phyloP scores from a whole-genome alignment of 2,113 vertebrate species.

The Serilophus lunatus region DNA sequence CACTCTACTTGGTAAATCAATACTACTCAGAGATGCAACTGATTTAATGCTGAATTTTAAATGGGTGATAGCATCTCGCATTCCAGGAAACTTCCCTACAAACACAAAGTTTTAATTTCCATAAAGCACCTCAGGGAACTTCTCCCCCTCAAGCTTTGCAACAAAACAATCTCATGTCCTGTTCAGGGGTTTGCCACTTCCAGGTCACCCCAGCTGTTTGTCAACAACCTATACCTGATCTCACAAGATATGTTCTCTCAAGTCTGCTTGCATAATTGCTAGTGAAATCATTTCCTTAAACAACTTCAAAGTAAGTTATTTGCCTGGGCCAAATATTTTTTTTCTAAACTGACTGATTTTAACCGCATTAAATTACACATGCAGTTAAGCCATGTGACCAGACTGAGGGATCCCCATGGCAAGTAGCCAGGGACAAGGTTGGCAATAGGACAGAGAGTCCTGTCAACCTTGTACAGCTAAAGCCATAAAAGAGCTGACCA shows the following conservation, averaged over 20 bases:
- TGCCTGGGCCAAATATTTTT: not conserved
- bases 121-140: not conserved
- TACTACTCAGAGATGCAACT: not conserved
- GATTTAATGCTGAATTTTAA: slow-evolving; percentile 17
- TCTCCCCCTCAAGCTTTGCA: not conserved
- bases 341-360: not conserved
- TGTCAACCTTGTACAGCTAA: not conserved
- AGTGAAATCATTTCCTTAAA: not conserved
- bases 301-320: not conserved
- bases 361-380: not conserved
- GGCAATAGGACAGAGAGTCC: not conserved
- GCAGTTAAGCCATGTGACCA: not conserved
- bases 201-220: not conserved
- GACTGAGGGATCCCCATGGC: not conserved
- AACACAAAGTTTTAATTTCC: not conserved
- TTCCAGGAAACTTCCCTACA: not conserved
- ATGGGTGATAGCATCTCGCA: not conserved
- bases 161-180: not conserved
- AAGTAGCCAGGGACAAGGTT: not conserved
- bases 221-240: not conserved
- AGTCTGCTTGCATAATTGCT: not conserved
- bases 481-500: not conserved
- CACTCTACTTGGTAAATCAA: slow-evolving; percentile 7
- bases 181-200: not conserved
- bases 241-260: not conserved